phyloP scores from a whole-genome alignment of 2,113 vertebrate species.

The Megaptera novaeangliae region DNA sequence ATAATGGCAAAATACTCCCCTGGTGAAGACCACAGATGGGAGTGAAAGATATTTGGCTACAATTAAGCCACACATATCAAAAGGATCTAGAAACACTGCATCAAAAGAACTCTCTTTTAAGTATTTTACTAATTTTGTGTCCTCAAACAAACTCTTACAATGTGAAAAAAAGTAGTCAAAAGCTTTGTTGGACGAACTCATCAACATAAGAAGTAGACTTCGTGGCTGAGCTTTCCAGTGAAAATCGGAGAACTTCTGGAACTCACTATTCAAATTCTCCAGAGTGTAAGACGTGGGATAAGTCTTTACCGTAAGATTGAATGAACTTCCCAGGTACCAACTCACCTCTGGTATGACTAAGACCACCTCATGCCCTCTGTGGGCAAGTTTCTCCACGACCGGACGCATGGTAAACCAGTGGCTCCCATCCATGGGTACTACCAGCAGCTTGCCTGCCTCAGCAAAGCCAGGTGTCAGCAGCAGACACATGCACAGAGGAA shows the following conservation, averaged over 20 bases:
- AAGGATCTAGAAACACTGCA: slow-evolving; percentile 68
- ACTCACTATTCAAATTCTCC: slow-evolving; percentile 54
- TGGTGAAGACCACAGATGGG: slow-evolving; percentile 60
- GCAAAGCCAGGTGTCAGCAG: slow-evolving; percentile 38
- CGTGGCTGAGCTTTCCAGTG: background rate
- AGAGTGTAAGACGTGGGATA: slow-evolving; percentile 76
- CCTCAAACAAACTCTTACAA: slow-evolving; percentile 64
- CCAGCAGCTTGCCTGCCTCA: slow-evolving; percentile 82
- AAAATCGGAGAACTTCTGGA: fast-evolving
- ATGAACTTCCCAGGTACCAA: slow-evolving; percentile 62
- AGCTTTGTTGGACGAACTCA: fast-evolving
- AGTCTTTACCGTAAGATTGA: slow-evolving; percentile 69
- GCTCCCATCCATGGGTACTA: slow-evolving; percentile 88
- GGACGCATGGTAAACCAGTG: slow-evolving; percentile 90
- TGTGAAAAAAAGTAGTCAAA: fast-evolving
- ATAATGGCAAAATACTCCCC: slow-evolving; percentile 49
- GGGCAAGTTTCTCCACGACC: slow-evolving; percentile 82
- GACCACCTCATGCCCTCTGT: slow-evolving; percentile 83
- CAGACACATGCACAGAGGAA: background rate
- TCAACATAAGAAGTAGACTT: fast-evolving
- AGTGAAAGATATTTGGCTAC: slow-evolving; percentile 71
- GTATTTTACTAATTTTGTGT: slow-evolving; percentile 45
- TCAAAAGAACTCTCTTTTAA: slow-evolving; percentile 71
- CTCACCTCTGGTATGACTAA: slow-evolving; percentile 83
- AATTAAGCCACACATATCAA: slow-evolving; percentile 61